phyloP scores from a whole-genome alignment of 2,888 invertebrate species.

The Neuroscelio doddi region DNA sequence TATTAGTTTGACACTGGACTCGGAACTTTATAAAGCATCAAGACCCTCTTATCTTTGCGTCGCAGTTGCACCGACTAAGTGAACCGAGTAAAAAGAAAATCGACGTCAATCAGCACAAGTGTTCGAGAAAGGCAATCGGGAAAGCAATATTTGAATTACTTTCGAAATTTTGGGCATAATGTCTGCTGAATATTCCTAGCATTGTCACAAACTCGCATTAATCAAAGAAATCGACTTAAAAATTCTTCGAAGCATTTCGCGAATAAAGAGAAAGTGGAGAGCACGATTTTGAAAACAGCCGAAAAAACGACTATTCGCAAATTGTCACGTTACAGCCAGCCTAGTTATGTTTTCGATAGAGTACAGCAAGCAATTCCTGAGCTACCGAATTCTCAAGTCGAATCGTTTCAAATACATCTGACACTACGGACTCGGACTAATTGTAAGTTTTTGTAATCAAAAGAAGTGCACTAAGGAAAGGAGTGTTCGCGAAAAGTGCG shows the following conservation, averaged over 20 bases:
- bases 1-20: slow-evolving; percentile 50
- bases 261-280: background rate
- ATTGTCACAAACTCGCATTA: background rate
- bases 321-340: slow-evolving; percentile 48
- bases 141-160: too few relatives aligned
- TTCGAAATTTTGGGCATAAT: too few relatives aligned
- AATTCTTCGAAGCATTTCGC: background rate
- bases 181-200: slow-evolving; percentile 30
- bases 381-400: slow-evolving; percentile 71
- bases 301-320: slow-evolving; percentile 3
- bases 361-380: slow-evolving; percentile 72
- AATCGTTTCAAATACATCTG: slow-evolving; percentile 72
- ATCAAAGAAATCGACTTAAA: background rate
- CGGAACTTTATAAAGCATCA: slow-evolving; percentile 17
- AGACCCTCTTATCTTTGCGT: background rate
- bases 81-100: too few relatives aligned
- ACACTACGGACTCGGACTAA: slow-evolving; percentile 72
- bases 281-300: background rate
- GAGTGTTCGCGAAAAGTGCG: slow-evolving; percentile 27
- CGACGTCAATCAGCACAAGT: too few relatives aligned
- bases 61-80: slow-evolving; percentile 1
- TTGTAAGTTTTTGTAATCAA: slow-evolving; percentile 52
- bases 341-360: slow-evolving; percentile 71
- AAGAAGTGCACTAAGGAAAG: slow-evolving; percentile 47
- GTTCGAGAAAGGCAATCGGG: too few relatives aligned